A percentile compares a stretch with the other conserved stretches of the same genome.
phyloP scores from a whole-genome alignment of 2,888 invertebrate species.

The Junonia oenone region DNA sequence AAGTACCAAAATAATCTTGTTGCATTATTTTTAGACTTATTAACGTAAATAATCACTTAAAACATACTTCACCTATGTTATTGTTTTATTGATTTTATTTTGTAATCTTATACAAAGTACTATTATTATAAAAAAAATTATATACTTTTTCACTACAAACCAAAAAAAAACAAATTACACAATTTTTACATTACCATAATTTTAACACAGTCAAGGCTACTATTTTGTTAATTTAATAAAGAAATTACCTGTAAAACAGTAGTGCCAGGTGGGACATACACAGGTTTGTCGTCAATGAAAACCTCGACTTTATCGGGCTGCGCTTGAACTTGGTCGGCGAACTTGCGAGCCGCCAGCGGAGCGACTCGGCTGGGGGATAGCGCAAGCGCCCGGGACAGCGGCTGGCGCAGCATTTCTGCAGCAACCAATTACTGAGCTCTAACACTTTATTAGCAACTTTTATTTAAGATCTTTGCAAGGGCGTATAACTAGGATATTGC shows the following conservation, averaged over 20 bases:
- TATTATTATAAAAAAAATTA: too few species aligned
- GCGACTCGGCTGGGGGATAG: conserved; percentile 63
- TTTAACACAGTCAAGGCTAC: too few species aligned
- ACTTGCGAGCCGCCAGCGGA: conserved; percentile 64
- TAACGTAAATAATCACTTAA: too few species aligned
- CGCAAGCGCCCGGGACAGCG: conserved; percentile 84
- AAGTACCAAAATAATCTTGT: background rate
- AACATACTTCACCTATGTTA: too few species aligned
- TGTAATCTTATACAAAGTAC: too few species aligned
- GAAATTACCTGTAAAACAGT: conserved; percentile 94
- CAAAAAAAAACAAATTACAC: too few species aligned
- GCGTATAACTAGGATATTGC: background rate
- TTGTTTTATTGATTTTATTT: too few species aligned
- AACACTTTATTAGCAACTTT: conserved; percentile 4
- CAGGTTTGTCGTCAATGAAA: conserved; percentile 97
- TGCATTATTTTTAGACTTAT: background rate
- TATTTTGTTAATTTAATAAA: background rate
- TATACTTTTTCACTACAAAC: too few species aligned
- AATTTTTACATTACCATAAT: too few species aligned
- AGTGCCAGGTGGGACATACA: conserved; percentile 96
- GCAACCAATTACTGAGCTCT: conserved; percentile 15
- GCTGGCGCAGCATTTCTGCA: conserved; percentile 87
- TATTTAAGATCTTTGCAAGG: background rate
- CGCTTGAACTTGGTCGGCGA: conserved; percentile 68
- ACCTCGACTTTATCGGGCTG: conserved; percentile 92